Base-by-base conservation (phyloP, 2,797 vertebrate species). In the Melanotaenia trifasciata region DNA sequence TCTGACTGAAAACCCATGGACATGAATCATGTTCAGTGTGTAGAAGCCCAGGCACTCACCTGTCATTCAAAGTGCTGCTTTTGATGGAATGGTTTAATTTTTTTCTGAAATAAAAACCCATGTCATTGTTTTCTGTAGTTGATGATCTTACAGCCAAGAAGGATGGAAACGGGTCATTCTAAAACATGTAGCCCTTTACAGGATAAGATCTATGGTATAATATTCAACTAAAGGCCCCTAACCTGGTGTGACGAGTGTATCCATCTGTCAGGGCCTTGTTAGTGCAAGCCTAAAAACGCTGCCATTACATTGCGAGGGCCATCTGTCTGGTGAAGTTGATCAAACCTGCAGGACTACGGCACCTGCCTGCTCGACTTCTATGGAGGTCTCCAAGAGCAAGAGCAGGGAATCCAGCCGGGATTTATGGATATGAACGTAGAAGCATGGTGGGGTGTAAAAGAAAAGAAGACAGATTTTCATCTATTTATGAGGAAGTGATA, bases 401-500 rank as follows among this genome's bases (percentile, higher is more conserved):
- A 74, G 79, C 58, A 68, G 76, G 76, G 89, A 86, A 84, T 69
- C 67, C 11, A 1, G 56, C 64, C 58, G 89, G 81, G 87, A 92
- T 93, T 93, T 87, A 92, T 89, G 77, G 76, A 74, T 28, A 60
- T 66, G 70, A 81, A 77, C 70, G 63, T 72, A 84, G 77, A 61
- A 85, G 86, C 68, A 74, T 80, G 77, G 85, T 92, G 78, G 83
- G 84, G 81, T 86, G 81, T 53, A 12, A 87, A 69, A 69, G 12
- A 80, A 70, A 47, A 70, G 73, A 72, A 84, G 87, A 90, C 66
- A 64, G 40, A 87, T 88, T 85, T 82, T 79, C 76, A 85, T 87
- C 78, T 85, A 87, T 94, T 89, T 89, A 84, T 88, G 82, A 92
- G 60, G 87, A 82, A 72, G 59, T 30, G 59, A 64, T 35, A 58